Conservation (phyloP, 1,140 invertebrate species). For the Eupeodes corollae region DNA sequence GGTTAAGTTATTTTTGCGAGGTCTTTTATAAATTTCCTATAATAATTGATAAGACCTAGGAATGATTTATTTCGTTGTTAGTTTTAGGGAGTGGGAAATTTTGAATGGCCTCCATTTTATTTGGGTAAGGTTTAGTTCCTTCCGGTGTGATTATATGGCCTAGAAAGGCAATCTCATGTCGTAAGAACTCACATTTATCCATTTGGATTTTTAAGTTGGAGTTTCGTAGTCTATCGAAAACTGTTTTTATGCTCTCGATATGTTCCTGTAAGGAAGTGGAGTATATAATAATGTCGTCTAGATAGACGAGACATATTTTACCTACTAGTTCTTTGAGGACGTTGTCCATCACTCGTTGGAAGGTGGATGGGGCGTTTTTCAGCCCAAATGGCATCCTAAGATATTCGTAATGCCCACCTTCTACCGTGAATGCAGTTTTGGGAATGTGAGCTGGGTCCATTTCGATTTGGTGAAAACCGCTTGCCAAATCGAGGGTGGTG, state of each 20-base stretch:
- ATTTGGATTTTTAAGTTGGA: not conserved
- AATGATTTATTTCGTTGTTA: constrained; percentile 10
- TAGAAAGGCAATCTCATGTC: constrained; percentile 19
- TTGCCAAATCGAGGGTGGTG: constrained; percentile 3
- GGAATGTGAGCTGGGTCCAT: constrained; percentile 15
- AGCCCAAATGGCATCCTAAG: constrained; percentile 37
- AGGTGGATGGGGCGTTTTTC: constrained; percentile 36
- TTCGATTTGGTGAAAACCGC: constrained; percentile 2
- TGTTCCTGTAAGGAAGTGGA: constrained; percentile 1
- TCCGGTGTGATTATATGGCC: constrained; percentile 25
- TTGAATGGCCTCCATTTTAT: constrained; percentile 11
- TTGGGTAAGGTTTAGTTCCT: constrained; percentile 19
- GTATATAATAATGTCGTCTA: constrained; percentile 36
- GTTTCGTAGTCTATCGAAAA: not conserved
- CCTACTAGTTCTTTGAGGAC: constrained; percentile 28
- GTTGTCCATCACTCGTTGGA: constrained; percentile 37
- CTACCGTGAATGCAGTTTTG: constrained; percentile 40
- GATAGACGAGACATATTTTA: constrained; percentile 28
- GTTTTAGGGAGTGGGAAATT: constrained; percentile 14
- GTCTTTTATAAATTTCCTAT: constrained; percentile 12
- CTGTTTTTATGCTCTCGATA: not conserved
- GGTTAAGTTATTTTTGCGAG: constrained; percentile 9
- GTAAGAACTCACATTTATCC: constrained; percentile 13
- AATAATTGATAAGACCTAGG: constrained; percentile 17
- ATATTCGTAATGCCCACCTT: constrained; percentile 34